These are phyloP conservation scores for Pachyrhynchus sulphureomaculatus DNA, from an alignment of 1,140 invertebrate genomes.

Conservation along the genomic window DNA sequence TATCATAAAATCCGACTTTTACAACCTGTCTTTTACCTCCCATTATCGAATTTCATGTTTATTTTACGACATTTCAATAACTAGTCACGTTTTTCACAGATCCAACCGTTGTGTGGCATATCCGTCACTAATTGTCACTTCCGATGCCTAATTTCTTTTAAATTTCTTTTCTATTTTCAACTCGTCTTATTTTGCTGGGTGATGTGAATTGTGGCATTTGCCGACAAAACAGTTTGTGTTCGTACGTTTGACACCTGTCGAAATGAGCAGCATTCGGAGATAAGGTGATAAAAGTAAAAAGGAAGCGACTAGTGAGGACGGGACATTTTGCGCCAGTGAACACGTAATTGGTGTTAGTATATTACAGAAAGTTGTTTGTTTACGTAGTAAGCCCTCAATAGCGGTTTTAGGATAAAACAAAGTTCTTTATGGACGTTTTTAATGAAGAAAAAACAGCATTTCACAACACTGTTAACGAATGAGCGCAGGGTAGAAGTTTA, in stretches of 20 bases:
- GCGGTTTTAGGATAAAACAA: too few species aligned
- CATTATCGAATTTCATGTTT: neutral
- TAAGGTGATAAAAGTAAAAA: slow-evolving; percentile 25
- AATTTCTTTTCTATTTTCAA: neutral
- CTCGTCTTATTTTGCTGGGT: neutral
- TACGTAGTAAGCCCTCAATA: too few species aligned
- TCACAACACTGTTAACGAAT: too few species aligned
- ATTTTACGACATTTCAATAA: slow-evolving; percentile 6
- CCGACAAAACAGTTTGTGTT: slow-evolving; percentile 24
- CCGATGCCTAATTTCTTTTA: slow-evolving; percentile 24
- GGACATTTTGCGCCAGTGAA: slow-evolving; percentile 1
- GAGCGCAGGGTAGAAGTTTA: too few species aligned
- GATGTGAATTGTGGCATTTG: slow-evolving; percentile 2
- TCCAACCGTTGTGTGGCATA: neutral
- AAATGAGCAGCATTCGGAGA: slow-evolving; percentile 6
- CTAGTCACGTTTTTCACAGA: slow-evolving; percentile 4
- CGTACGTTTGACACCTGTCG: slow-evolving; percentile 28
- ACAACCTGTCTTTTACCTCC: neutral
- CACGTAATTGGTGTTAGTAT: neutral
- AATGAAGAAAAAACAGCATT: too few species aligned
- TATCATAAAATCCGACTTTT: neutral
- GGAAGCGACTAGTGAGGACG: slow-evolving; percentile 7
- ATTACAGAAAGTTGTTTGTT: too few species aligned
- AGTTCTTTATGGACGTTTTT: too few species aligned
- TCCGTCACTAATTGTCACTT: slow-evolving; percentile 25